Conservation (phyloP, 2,797 vertebrate genomes). For the Anguilla anguilla region DNA sequence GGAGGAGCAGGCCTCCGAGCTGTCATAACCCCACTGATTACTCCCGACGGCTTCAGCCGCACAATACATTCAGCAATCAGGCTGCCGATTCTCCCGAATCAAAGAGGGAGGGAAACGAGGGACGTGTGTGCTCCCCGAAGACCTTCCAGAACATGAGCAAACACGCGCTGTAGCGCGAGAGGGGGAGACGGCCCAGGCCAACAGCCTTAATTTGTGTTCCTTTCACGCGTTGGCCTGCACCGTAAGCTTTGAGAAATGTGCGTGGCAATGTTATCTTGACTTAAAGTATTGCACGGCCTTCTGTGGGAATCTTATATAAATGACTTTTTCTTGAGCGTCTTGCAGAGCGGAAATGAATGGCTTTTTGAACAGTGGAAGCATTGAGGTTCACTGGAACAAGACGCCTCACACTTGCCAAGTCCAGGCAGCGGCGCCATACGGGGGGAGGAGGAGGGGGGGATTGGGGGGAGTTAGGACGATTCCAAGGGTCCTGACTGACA, state of each 20-base stretch:
- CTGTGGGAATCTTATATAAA: not conserved
- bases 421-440: not conserved
- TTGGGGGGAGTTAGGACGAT: not conserved
- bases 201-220: not conserved
- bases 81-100: not conserved
- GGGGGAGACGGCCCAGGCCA: not conserved
- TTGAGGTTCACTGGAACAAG: not conserved
- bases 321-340: not conserved
- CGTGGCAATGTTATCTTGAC: not conserved
- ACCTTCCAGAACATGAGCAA: not conserved
- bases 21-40: conserved; percentile 11
- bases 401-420: not conserved
- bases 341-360: not conserved
- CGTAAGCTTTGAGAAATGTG: not conserved
- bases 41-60: conserved; percentile 12
- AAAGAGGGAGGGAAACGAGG: not conserved
- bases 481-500: not conserved
- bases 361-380: not conserved
- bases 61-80: conserved; percentile 40
- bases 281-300: not conserved
- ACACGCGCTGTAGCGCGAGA: not conserved
- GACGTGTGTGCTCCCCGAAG: not conserved
- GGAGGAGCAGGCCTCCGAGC: not conserved
- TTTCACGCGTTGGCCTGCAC: not conserved
- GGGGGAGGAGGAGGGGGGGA: no score